Evolutionary conservation across 2,113 vertebrate genomes (phyloP).

Genomic region (Rhadina sibilatrix): DNA sequence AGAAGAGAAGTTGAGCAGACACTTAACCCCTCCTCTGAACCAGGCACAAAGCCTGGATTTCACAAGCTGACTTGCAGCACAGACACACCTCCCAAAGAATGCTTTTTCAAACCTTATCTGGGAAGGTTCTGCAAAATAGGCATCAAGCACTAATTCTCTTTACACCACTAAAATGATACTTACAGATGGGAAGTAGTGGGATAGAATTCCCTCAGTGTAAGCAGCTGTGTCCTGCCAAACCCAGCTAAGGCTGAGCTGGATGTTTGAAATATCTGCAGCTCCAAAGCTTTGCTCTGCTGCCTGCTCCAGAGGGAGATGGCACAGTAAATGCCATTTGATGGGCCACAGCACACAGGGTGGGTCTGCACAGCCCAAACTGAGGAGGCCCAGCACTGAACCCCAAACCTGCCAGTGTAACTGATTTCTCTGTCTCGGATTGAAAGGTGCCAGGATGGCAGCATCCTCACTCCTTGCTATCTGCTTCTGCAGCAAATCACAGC

Average conservation of each 20-base stretch:
- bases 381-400: neutral
- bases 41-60: neutral
- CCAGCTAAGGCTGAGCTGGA: neutral
- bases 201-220: neutral
- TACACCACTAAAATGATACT: neutral
- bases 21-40: neutral
- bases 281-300: neutral
- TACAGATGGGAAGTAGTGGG: neutral
- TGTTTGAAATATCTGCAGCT: neutral
- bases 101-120: neutral
- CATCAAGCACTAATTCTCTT: constrained; percentile 19
- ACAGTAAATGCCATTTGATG: neutral
- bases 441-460: neutral
- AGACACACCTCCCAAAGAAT: neutral
- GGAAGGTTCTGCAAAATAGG: neutral
- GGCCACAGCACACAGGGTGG: neutral
- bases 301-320: neutral
- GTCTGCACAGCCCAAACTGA: neutral
- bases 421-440: neutral
- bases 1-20: neutral
- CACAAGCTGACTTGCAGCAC: neutral
- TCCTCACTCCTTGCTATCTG: neutral
- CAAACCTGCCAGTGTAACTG: neutral
- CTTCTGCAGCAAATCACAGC: neutral
- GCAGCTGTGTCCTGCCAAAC: neutral